These are phyloP conservation scores for Phthorimaea operculella DNA, from an alignment of 1,140 invertebrate genomes.

Conservation along the genomic window DNA sequence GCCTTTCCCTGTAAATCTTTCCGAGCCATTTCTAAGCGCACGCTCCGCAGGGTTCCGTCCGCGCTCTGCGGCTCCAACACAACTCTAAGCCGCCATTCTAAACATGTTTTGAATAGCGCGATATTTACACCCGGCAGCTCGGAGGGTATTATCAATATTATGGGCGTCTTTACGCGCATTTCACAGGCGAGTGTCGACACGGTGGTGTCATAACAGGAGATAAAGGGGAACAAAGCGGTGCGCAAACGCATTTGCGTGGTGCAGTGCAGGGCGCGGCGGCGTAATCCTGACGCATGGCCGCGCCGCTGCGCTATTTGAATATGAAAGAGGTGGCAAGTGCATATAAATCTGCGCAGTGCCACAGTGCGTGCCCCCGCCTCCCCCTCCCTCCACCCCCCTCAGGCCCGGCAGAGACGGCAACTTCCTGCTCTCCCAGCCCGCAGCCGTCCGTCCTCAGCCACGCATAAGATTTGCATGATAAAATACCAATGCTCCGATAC, in stretches of 20 bases:
- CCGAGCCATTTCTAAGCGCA: neutral
- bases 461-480: neutral
- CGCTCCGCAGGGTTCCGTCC: neutral
- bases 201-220: neutral
- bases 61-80: neutral
- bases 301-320: neutral
- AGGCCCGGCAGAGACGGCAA: neutral
- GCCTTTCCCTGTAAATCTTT: neutral
- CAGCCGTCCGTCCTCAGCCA: neutral
- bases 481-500: neutral
- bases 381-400: neutral
- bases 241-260: neutral
- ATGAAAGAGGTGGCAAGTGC: constrained; percentile 2
- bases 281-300: constrained; percentile 4
- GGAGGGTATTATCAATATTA: neutral
- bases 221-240: neutral
- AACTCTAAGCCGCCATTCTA: neutral
- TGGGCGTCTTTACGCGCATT: neutral
- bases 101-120: neutral
- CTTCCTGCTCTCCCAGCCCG: neutral
- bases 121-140: neutral
- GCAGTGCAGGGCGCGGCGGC: neutral
- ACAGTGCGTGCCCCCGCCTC: neutral
- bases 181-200: neutral
- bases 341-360: neutral